phyloP scores from a whole-genome alignment of 2,888 invertebrate genomes.

The Zeuzera pyrina region DNA sequence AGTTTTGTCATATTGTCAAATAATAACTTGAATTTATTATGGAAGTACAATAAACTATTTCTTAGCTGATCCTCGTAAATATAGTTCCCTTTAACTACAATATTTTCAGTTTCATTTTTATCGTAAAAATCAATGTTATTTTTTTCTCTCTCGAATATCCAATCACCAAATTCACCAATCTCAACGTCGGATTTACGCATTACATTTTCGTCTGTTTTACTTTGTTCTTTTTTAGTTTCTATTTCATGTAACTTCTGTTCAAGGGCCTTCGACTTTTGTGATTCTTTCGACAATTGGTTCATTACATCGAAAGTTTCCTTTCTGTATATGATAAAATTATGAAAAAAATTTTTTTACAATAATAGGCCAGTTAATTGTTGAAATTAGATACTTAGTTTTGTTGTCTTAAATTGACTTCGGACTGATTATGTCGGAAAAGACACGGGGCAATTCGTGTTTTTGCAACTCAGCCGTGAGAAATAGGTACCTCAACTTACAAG shows the following conservation, averaged over 20 bases:
- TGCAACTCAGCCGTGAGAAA: too few relatives aligned
- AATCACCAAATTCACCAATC: constrained; percentile 41
- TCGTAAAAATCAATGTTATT: constrained; percentile 33
- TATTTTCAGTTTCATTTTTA: constrained; percentile 30
- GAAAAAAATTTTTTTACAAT: constrained; percentile 3
- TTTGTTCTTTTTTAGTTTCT: constrained; percentile 23
- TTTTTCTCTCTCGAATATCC: constrained; percentile 40
- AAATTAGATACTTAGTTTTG: too few relatives aligned
- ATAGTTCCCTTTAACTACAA: constrained; percentile 29
- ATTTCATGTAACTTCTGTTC: constrained; percentile 42
- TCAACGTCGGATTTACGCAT: constrained; percentile 15
- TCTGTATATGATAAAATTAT: constrained; percentile 22
- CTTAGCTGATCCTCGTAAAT: constrained; percentile 45
- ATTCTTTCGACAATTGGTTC: constrained; percentile 44
- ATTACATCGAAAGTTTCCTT: constrained; percentile 58
- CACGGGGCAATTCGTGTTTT: too few relatives aligned
- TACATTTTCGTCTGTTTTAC: constrained; percentile 15
- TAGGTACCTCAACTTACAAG: too few relatives aligned
- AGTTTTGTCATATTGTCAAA: constrained; percentile 57
- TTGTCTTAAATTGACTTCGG: too few relatives aligned
- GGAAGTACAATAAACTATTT: constrained; percentile 50
- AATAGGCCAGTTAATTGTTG: constrained; percentile 1
- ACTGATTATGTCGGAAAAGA: too few relatives aligned
- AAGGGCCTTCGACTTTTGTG: constrained; percentile 41
- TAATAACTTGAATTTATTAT: constrained; percentile 51